phyloP scores from a whole-genome alignment of 2,888 invertebrate genomes.

The Rapana venosa region DNA sequence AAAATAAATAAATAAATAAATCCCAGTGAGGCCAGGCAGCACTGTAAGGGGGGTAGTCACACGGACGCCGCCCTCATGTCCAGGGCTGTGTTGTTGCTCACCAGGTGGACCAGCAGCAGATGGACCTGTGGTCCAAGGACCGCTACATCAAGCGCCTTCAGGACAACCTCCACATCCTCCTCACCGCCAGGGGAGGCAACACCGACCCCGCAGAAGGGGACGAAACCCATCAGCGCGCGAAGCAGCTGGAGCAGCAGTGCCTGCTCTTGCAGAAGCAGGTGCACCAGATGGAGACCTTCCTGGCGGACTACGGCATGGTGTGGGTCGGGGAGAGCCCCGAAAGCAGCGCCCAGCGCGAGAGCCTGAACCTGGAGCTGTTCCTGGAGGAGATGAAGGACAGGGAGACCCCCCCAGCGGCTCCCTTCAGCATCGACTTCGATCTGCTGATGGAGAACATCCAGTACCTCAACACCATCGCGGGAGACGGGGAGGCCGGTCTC shows the following conservation, averaged over 20 bases:
- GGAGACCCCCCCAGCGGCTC: not conserved
- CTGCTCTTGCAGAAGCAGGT: conserved; percentile 73
- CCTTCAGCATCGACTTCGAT: conserved; percentile 76
- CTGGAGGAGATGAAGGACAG: not conserved
- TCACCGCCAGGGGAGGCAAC: not conserved
- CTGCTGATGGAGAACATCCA: conserved; percentile 80
- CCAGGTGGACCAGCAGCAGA: conserved; percentile 41
- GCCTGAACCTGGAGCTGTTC: conserved; percentile 38
- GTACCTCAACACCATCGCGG: conserved; percentile 80
- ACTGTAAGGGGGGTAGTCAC: no score
- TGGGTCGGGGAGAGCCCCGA: conserved; percentile 79
- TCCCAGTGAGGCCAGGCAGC: no score
- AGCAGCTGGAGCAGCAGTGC: conserved; percentile 74
- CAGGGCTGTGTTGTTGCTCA: no score
- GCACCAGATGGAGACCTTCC: conserved; percentile 79
- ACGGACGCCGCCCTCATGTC: no score
- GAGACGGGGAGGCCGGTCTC: conserved; percentile 79
- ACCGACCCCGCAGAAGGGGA: not conserved
- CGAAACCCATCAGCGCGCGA: not conserved
- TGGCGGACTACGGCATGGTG: conserved; percentile 80
- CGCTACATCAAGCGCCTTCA: conserved; percentile 70
- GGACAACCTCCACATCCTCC: conserved; percentile 69
- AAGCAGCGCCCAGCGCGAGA: conserved; percentile 52
- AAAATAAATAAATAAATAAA: no score
- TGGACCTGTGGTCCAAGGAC: conserved; percentile 60